Evolutionary conservation across 2,113 vertebrate genomes (phyloP).

Genomic region (Tiliqua scincoides): DNA sequence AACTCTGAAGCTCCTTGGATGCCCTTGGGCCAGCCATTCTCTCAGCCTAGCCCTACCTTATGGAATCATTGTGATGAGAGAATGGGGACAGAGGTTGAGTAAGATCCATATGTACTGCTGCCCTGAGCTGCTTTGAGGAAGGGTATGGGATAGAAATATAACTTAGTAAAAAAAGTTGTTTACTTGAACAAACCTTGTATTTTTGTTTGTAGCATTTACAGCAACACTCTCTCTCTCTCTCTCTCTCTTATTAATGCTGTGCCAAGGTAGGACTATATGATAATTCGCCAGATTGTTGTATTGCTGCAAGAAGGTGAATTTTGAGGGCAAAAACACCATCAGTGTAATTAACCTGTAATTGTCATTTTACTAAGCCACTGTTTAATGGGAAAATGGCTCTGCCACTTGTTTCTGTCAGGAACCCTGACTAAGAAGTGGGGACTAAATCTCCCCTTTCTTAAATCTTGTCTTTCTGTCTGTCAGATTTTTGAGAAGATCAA

Average conservation of each 20-base stretch:
- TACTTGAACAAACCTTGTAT: not conserved
- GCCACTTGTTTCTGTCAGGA: not conserved
- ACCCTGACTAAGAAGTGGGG: not conserved
- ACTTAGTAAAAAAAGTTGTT: not conserved
- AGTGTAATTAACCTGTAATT: no score
- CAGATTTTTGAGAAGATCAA: slow-evolving; percentile 76
- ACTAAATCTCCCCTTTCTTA: not conserved
- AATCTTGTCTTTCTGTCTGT: accelerated
- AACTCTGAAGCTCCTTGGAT: no score
- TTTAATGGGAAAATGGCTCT: not conserved
- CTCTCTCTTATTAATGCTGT: not conserved
- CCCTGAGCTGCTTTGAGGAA: not conserved
- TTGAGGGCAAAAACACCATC: not conserved
- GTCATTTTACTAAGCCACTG: not conserved
- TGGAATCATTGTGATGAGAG: no score
- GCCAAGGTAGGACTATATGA: not conserved
- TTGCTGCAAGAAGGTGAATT: not conserved
- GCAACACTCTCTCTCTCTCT: not conserved
- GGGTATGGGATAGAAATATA: not conserved
- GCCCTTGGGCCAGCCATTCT: no score
- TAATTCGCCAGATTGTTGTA: not conserved
- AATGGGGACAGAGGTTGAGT: no score
- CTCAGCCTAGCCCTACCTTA: no score
- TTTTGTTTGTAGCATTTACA: not conserved
- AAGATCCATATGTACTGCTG: no score